Percentiles rank a stretch among this genome's conserved stretches.
Evolutionary conservation across 2,888 invertebrate species (phyloP).

Genomic region (Protula sp.): DNA sequence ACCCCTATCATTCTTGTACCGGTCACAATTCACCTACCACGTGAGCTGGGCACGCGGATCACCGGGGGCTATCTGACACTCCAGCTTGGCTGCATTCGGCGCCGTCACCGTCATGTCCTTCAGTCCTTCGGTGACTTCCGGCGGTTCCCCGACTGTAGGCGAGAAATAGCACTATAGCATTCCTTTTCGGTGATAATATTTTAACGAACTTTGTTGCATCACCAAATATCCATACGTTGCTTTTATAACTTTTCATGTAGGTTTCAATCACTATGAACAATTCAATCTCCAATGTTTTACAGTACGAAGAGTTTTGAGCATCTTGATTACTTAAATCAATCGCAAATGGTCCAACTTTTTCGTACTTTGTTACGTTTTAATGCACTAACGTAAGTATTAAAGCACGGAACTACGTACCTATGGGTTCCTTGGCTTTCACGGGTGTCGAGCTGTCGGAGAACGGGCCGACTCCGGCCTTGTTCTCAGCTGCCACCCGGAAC

Average conservation of each 20-base stretch:
- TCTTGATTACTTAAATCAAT: too few species aligned
- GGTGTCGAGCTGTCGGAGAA: slow-evolving; percentile 20
- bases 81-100: slow-evolving; percentile 15
- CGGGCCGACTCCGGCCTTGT: slow-evolving; percentile 44
- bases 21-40: slow-evolving; percentile 16
- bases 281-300: too few species aligned
- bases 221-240: too few species aligned
- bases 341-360: too few species aligned
- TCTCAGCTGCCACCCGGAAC: slow-evolving; percentile 46
- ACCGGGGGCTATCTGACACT: slow-evolving; percentile 38
- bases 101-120: slow-evolving; percentile 21
- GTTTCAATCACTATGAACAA: too few species aligned
- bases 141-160: slow-evolving; percentile 31
- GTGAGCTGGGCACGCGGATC: slow-evolving; percentile 38
- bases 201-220: too few species aligned
- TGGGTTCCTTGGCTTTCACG: slow-evolving; percentile 26
- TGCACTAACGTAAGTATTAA: too few species aligned
- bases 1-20: too few species aligned
- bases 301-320: too few species aligned
- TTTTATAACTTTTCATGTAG: too few species aligned
- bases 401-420: slow-evolving; percentile 25
- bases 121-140: slow-evolving; percentile 27
- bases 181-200: too few species aligned
- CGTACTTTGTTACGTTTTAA: too few species aligned
- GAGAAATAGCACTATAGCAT: not conserved